Conservation (phyloP, 2,113 vertebrate species). For the Glaucidium brasilianum region DNA sequence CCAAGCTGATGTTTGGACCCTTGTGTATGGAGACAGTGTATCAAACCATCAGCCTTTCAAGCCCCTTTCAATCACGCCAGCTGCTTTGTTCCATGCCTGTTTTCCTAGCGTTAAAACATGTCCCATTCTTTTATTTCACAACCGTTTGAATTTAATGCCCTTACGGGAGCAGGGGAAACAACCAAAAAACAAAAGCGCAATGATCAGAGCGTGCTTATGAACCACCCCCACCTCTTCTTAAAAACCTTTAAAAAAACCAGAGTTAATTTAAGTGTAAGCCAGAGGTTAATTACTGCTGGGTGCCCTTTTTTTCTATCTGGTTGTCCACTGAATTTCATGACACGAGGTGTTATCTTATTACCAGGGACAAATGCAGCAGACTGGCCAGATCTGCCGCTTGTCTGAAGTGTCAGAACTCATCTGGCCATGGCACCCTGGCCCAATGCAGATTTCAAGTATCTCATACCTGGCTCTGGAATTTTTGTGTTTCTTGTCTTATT, state of each 20-base stretch:
- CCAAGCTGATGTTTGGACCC: conserved; percentile 22
- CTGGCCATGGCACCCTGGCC: background rate
- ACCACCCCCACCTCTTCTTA: background rate
- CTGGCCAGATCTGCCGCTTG: background rate
- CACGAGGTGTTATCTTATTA: conserved; percentile 44
- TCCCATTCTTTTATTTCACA: background rate
- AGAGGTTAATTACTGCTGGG: conserved; percentile 17
- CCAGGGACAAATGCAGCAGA: background rate
- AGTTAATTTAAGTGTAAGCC: background rate
- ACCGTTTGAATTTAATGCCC: background rate
- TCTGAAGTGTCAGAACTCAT: background rate
- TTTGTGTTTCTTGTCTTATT: background rate
- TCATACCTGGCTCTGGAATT: background rate
- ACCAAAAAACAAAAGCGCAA: fast-evolving
- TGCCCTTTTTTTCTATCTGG: background rate
- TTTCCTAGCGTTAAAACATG: background rate
- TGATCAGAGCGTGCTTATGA: fast-evolving
- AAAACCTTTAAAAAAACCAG: background rate
- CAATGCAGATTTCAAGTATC: background rate
- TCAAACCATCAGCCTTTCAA: conserved; percentile 17
- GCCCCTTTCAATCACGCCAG: background rate
- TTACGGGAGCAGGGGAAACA: fast-evolving
- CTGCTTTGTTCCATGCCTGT: background rate
- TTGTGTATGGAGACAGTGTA: background rate
- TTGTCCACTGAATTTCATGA: conserved; percentile 8